phyloP scores from a whole-genome alignment of 2,797 vertebrate genomes.

The Rhynchonycteris naso region DNA sequence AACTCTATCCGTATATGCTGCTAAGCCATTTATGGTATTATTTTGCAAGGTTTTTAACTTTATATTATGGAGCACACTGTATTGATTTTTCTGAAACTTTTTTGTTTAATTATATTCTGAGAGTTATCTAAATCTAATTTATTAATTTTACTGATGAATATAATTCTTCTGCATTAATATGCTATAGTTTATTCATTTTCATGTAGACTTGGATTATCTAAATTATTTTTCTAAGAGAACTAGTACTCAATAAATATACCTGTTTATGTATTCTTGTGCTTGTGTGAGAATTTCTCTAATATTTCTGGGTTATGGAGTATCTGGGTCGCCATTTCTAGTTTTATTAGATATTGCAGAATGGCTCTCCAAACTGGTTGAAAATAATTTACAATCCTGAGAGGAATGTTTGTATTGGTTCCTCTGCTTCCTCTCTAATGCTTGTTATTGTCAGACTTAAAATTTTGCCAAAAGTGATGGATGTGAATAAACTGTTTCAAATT shows the following conservation, averaged over 20 bases:
- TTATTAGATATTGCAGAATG: not conserved
- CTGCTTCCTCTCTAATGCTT: not conserved
- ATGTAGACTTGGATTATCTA: not conserved
- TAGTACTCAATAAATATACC: not conserved
- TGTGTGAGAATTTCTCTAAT: constrained; percentile 2
- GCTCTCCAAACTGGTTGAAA: not conserved
- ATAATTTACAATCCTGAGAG: not conserved
- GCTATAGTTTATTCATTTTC: not conserved
- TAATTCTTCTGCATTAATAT: constrained; percentile 35
- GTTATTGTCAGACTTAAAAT: constrained; percentile 8
- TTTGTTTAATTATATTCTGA: constrained; percentile 9
- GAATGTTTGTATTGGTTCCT: not conserved
- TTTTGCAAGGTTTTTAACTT: not conserved
- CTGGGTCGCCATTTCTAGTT: not conserved
- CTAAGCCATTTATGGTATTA: constrained; percentile 3
- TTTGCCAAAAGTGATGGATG: not conserved
- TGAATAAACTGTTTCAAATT: not conserved
- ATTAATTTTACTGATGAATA: constrained; percentile 20
- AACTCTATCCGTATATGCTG: not conserved
- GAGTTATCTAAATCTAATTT: not conserved
- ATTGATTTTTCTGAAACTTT: constrained; percentile 4
- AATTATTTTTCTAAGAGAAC: not conserved
- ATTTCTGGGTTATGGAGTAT: not conserved
- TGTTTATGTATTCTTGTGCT: not conserved
- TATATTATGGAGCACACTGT: not conserved